Evolutionary conservation across 2,888 invertebrate species (phyloP).

Genomic region (Torymus tubicola): DNA sequence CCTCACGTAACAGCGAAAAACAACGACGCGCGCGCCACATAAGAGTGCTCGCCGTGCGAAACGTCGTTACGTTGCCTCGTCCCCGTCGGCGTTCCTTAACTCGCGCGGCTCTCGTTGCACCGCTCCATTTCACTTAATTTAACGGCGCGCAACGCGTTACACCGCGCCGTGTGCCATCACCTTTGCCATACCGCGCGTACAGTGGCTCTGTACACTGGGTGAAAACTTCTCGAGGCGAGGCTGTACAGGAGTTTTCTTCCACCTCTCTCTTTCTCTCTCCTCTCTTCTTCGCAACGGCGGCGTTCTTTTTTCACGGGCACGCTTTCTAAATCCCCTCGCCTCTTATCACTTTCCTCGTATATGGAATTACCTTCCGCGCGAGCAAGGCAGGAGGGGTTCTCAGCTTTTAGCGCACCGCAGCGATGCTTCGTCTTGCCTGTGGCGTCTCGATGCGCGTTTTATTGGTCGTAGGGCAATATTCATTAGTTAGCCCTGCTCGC

Average conservation of each 20-base stretch:
- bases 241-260: background rate
- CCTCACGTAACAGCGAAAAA: slow-evolving; percentile 22
- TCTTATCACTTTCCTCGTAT: slow-evolving; percentile 36
- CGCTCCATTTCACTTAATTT: slow-evolving; percentile 57
- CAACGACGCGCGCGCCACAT: background rate
- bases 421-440: slow-evolving; percentile 5
- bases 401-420: slow-evolving; percentile 22
- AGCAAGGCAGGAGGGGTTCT: background rate
- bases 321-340: slow-evolving; percentile 5
- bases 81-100: slow-evolving; percentile 15
- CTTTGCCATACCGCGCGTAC: background rate
- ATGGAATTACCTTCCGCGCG: slow-evolving; percentile 34
- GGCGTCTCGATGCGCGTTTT: slow-evolving; percentile 25
- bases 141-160: slow-evolving; percentile 48
- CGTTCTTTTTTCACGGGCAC: background rate
- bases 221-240: background rate
- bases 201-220: background rate
- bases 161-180: slow-evolving; percentile 1
- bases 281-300: background rate
- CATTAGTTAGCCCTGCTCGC: slow-evolving; percentile 20
- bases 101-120: slow-evolving; percentile 37
- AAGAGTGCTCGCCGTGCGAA: background rate
- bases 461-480: slow-evolving; percentile 25
- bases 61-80: slow-evolving; percentile 21
- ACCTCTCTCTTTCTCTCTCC: background rate